These are phyloP conservation scores for Habropoda laboriosa DNA, from an alignment of 1,140 invertebrate species.

Conservation along the genomic window DNA sequence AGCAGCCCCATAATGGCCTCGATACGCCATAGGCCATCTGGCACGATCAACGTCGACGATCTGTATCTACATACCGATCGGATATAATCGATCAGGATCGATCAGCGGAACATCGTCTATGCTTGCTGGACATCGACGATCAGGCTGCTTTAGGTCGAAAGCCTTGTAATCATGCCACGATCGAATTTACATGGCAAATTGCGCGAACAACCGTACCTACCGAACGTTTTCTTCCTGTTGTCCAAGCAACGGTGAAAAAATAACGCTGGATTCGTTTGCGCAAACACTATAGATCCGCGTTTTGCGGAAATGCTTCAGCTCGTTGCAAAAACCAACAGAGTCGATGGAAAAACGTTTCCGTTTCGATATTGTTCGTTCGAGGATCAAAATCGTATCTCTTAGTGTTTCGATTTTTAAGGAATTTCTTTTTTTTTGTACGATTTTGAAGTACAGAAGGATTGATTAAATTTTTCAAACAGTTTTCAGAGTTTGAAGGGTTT, in stretches of 20 bases:
- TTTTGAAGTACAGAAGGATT: too few species aligned
- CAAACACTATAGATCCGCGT: not conserved
- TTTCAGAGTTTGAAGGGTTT: too few species aligned
- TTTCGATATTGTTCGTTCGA: too few species aligned
- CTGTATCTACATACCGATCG: conserved; percentile 69
- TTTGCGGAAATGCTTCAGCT: conserved; percentile 1
- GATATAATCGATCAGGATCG: conserved; percentile 69
- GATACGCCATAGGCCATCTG: conserved; percentile 77
- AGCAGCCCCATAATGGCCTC: conserved; percentile 65
- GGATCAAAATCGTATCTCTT: too few species aligned
- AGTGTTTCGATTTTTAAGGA: too few species aligned
- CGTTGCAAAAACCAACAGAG: not conserved
- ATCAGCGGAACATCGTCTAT: conserved; percentile 65
- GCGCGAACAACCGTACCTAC: conserved; percentile 28
- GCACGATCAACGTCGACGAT: conserved; percentile 70
- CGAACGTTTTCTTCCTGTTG: conserved; percentile 50
- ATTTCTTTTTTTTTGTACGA: too few species aligned
- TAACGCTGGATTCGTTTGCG: conserved; percentile 7
- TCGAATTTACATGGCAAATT: conserved; percentile 73
- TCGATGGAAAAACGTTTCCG: not conserved
- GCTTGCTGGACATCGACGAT: conserved; percentile 30
- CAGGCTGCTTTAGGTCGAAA: conserved; percentile 33
- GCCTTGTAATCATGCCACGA: conserved; percentile 60
- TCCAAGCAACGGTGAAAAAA: not conserved
- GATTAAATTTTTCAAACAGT: too few species aligned